Evolutionary conservation across 2,113 vertebrate species (phyloP).

Genomic region (Fregata magnificens): DNA sequence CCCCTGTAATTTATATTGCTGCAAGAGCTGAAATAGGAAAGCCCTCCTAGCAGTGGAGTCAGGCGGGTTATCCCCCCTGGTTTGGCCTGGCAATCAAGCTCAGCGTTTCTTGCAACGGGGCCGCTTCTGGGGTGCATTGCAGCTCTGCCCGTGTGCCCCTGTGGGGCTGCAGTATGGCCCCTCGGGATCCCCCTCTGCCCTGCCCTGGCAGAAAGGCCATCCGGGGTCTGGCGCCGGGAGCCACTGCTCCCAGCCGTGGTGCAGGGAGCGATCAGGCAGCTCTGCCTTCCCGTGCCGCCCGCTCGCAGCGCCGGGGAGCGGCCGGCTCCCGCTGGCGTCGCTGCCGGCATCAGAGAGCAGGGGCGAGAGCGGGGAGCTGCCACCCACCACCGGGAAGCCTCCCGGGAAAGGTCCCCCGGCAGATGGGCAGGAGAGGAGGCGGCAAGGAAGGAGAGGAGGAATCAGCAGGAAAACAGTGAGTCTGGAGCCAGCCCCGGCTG

Average conservation of each 20-base stretch:
- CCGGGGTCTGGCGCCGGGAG: not conserved
- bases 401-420: not conserved
- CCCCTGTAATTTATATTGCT: not conserved
- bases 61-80: not conserved
- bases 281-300: not conserved
- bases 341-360: not conserved
- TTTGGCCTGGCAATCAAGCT: not conserved
- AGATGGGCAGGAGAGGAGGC: not conserved
- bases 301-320: not conserved
- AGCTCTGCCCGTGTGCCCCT: not conserved
- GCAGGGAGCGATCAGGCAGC: fast-evolving
- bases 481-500: not conserved
- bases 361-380: not conserved
- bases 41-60: not conserved
- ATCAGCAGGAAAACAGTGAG: not conserved
- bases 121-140: fast-evolving
- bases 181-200: too few species aligned
- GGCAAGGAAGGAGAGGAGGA: not conserved
- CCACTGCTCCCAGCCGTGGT: fast-evolving
- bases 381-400: not conserved
- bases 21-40: not conserved
- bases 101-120: fast-evolving
- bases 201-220: not conserved
- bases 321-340: not conserved
- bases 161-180: not conserved